Conservation (phyloP, 2,797 vertebrate genomes). For the Rhynchonycteris naso region DNA sequence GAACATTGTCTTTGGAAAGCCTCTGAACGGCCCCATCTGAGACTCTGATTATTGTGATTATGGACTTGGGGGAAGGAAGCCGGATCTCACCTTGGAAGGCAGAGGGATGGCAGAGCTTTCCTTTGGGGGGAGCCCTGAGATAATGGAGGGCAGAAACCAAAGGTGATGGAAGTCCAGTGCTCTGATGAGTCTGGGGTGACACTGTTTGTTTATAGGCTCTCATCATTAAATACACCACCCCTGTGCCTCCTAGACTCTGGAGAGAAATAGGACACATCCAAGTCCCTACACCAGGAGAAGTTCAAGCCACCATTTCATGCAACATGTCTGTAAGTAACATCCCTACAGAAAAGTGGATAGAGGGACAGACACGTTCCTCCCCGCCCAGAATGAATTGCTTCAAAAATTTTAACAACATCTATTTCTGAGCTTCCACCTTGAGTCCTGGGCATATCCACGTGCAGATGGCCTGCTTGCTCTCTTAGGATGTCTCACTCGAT, state of each 20-base stretch:
- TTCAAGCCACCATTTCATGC: conserved; percentile 54
- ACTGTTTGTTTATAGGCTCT: neutral
- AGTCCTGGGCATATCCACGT: neutral
- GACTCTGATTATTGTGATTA: conserved; percentile 74
- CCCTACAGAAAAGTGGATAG: neutral
- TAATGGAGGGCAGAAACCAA: neutral
- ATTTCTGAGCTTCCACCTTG: neutral
- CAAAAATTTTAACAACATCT: neutral
- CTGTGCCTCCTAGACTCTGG: neutral
- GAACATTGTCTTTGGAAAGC: conserved; percentile 83
- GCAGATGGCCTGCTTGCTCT: neutral
- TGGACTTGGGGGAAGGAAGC: neutral
- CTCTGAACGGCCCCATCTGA: conserved; percentile 79
- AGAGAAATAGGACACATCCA: conserved; percentile 67
- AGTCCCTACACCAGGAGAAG: conserved; percentile 43
- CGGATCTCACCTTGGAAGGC: neutral
- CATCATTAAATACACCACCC: neutral
- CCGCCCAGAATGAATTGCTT: neutral
- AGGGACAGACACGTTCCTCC: neutral
- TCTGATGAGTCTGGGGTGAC: neutral
- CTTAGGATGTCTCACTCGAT: neutral
- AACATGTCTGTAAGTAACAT: neutral
- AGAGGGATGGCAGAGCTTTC: neutral
- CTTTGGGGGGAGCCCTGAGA: neutral
- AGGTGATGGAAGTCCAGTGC: neutral